Percentiles rank a stretch among this genome's conserved stretches.
Conservation (phyloP, 2,113 vertebrate species). For the Hemiprocne comata region DNA sequence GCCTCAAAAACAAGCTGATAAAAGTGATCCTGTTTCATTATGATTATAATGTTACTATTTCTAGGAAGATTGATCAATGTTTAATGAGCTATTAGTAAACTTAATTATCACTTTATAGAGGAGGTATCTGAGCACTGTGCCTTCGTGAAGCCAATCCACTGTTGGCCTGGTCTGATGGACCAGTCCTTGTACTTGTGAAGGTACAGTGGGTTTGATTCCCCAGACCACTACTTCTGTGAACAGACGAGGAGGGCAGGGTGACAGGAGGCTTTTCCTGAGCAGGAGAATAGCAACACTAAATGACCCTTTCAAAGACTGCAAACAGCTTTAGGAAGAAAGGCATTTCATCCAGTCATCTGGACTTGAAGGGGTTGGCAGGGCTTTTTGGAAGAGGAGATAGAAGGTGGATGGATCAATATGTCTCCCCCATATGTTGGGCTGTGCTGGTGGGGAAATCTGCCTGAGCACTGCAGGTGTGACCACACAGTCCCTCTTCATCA, state of each 20-base stretch:
- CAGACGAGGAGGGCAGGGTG: not conserved
- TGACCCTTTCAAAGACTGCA: constrained; percentile 20
- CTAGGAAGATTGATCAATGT: constrained; percentile 59
- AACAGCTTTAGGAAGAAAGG: not conserved
- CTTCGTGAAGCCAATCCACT: not conserved
- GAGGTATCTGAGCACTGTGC: not conserved
- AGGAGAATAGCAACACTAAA: not conserved
- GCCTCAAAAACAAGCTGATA: constrained; percentile 56
- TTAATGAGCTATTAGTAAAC: constrained; percentile 64
- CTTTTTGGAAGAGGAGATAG: not conserved
- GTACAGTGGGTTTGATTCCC: not conserved
- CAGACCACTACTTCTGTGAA: not conserved
- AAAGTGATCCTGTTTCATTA: constrained; percentile 39
- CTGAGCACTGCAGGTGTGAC: not conserved
- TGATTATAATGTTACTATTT: constrained; percentile 56
- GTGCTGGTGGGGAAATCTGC: not conserved
- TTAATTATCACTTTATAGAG: constrained; percentile 37
- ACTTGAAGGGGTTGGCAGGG: not conserved
- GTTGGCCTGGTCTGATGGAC: not conserved
- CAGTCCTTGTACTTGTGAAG: not conserved
- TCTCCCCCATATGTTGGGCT: not conserved
- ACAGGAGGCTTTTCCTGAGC: not conserved
- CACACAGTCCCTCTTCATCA: not conserved
- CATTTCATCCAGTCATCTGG: not conserved
- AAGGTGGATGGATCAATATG: constrained; percentile 10